Percentiles rank a stretch among this genome's conserved stretches.
phyloP scores from a whole-genome alignment of 2,797 vertebrate species.

The Falco berigora region DNA sequence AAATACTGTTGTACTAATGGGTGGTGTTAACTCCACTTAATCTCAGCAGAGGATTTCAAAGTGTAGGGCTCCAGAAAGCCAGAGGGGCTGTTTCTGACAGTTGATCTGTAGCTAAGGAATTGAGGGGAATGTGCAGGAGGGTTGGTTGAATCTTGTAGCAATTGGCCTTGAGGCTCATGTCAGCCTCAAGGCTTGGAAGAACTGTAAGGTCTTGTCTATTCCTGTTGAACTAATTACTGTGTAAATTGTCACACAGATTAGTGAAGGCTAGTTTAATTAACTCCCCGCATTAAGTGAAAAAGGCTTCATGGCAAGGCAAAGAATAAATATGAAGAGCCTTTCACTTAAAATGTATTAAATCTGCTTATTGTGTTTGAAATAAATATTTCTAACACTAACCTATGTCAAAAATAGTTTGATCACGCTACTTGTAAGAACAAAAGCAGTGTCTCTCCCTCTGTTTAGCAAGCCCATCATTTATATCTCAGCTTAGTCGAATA shows the following conservation, averaged over 20 bases:
- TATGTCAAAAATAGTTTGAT: not conserved
- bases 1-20: slow-evolving; percentile 5
- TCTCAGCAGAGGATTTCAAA: slow-evolving; percentile 3
- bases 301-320: not conserved
- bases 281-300: not conserved
- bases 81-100: not conserved
- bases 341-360: slow-evolving; percentile 11
- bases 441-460: not conserved
- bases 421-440: not conserved
- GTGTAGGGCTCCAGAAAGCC: not conserved
- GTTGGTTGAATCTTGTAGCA: not conserved
- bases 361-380: not conserved
- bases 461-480: not conserved
- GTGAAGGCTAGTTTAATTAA: slow-evolving; percentile 57
- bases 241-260: slow-evolving; percentile 45
- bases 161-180: not conserved
- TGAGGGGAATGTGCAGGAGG: not conserved
- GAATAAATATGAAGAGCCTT: not conserved
- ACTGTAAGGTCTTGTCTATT: slow-evolving; percentile 58
- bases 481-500: not conserved
- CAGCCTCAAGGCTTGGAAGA: slow-evolving; percentile 29
- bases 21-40: not conserved
- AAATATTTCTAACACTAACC: not conserved
- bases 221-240: slow-evolving; percentile 63
- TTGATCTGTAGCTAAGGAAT: not conserved